Evolutionary conservation across 2,797 vertebrate species (phyloP).

Genomic region (Helicolenus hilgendorfi): DNA sequence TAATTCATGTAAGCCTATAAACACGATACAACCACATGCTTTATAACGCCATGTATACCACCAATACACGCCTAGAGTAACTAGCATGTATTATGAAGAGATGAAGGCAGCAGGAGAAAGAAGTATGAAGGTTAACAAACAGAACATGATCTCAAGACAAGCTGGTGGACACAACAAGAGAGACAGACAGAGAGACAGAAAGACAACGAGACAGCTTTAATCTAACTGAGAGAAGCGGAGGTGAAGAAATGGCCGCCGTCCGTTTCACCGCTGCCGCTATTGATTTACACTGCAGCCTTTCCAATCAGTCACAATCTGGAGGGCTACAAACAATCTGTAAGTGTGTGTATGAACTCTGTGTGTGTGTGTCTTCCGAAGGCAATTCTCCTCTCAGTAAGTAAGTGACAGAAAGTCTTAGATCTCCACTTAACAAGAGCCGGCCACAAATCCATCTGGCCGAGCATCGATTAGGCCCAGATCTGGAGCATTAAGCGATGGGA

Average conservation of each 20-base stretch:
- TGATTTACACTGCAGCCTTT: conserved; percentile 70
- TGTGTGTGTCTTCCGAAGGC: conserved; percentile 53
- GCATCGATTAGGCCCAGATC: conserved; percentile 61
- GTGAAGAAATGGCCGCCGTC: conserved; percentile 45
- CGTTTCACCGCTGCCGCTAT: conserved; percentile 49
- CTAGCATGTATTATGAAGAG: no score
- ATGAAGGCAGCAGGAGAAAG: no score
- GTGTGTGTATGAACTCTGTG: conserved; percentile 16
- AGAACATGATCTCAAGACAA: not conserved
- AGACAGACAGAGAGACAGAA: not conserved
- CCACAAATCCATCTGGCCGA: conserved; percentile 60
- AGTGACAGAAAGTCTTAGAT: conserved; percentile 75
- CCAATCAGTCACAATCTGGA: conserved; percentile 71
- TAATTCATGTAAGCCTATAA: not conserved
- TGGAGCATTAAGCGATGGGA: conserved; percentile 40
- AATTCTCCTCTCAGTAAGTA: conserved; percentile 60
- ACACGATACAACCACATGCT: accelerated
- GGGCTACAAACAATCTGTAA: conserved; percentile 59
- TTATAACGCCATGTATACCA: not conserved
- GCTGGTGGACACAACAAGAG: not conserved
- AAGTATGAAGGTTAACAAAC: no score
- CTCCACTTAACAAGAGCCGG: conserved; percentile 67
- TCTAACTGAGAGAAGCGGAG: conserved; percentile 39
- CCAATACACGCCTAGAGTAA: not conserved
- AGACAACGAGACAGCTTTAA: conserved; percentile 23